Base-by-base conservation (phyloP, 92 coral and sea anemone genomes). In the Phenganax marumi region DNA sequence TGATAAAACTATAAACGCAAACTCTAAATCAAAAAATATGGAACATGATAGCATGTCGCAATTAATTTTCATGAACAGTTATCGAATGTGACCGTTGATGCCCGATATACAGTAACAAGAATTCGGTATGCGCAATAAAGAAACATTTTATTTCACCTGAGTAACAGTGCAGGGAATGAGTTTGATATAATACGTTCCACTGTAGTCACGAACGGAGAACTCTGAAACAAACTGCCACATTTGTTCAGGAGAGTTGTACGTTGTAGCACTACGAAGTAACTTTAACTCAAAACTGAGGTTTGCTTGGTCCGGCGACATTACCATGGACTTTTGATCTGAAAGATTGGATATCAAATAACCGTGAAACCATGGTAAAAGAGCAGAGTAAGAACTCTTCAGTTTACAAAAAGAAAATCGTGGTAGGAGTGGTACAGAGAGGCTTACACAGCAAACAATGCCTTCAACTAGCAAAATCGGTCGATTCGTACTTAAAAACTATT, bases 211-310 rank as follows among this genome's bases (percentile, higher is more conserved):
- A 63, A 93, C 89, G 16, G 99, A 92, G 52, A 89, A 96, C 73
- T 92, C 97, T 22, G 99, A 96, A 58, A 81, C 86, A 72, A 96
- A 91, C 88, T 83, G 96, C 99, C 99, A 96, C 83, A 86, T 95
- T 88, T 96, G 99, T 63, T 85, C 90, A 55, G 99, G 99, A 81
- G 87, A 87, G 46, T 91, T 90, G 83, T 88, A 96, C 18, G 99
- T 85, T 82, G 90, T 85, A 14, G 93, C 88, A 77, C 92, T 91
- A 56, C 97, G 85, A 14, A 85, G 62, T 73, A 92, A 90, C 70
- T 73, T 86, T 76, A 96, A 87, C 48, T 87, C 61, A 76, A 96
- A 92, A 66, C 97, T 93, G 33, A 91, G 86, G 60, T 92, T 91
- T 25, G 99, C 97, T 39, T 90, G 97, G 58, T 91, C 93, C 75